Base-by-base conservation (phyloP, 2,797 vertebrate genomes). In the Sandelia bainsii region DNA sequence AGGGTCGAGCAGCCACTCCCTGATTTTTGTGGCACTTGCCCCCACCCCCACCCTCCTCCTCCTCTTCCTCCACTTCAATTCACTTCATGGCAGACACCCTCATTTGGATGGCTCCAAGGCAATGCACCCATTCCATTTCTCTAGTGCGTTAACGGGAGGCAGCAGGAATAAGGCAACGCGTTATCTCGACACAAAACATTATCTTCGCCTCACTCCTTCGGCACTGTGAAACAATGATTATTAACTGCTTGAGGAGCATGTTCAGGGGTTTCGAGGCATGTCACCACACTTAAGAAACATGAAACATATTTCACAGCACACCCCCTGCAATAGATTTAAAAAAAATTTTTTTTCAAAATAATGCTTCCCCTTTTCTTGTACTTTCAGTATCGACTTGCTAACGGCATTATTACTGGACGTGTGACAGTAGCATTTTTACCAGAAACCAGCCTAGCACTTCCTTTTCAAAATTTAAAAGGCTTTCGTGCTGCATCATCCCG, bases 1-100 rank as follows among this genome's bases (percentile, higher is more conserved):
- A 95, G 94, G 93, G 93, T 94, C 93, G 94, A 93, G 84, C 87
- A 89, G 84, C 91, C 93, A 80, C 91, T 93, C 89, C 91, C 89
- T 84, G 80, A 94, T 94, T 93, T 93, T 92, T 93, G 91, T 94
- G 93, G 93, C 92, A 90, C 90, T 91, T 90, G 79, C 76, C 61
- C 71, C 67, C 72, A 66, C 9, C 67, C 72, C 68, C 9, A 34
- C 32, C 81, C 61, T 68, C 75, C 68, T 71, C 69, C 81, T 44
- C 75, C 72, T 62, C 70, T 65, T 77, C 72, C 74, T 71, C 52
- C 71, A 67, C 77, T 76, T 81, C 78, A 81, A 77, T 85, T 89
- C 82, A 75, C 87, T 89, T 87, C 78, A 83, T 48, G 70, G 80
- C 81, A 89, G 90, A 87, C 85, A 81, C 85, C 86, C 90, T 91